A percentile compares a stretch with the other conserved stretches of the same genome.
Evolutionary conservation across 2,888 invertebrate species (phyloP).

Genomic region (Coleophora deauratella): DNA sequence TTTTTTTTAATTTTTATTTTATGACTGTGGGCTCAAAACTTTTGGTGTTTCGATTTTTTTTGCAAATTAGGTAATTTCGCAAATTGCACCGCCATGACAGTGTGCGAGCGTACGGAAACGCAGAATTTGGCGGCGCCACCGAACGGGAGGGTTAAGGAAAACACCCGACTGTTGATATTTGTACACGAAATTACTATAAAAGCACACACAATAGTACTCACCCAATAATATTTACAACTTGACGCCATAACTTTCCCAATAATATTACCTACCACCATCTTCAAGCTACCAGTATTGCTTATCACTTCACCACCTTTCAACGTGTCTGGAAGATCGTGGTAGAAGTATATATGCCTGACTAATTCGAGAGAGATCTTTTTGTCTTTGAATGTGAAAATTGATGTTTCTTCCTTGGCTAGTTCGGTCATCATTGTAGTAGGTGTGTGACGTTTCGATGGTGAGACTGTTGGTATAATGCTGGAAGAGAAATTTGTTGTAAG

Average conservation of each 20-base stretch:
- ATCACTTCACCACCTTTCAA: constrained; percentile 26
- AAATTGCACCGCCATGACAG: too few relatives aligned
- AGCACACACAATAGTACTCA: too few relatives aligned
- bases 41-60: too few relatives aligned
- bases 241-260: constrained; percentile 69
- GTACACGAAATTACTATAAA: too few relatives aligned
- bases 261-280: constrained; percentile 36
- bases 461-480: constrained; percentile 51
- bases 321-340: constrained; percentile 47
- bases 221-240: constrained; percentile 79
- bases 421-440: constrained; percentile 40
- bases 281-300: constrained; percentile 25
- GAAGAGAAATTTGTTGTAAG: constrained; percentile 11
- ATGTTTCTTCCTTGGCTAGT: constrained; percentile 37
- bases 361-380: constrained; percentile 34
- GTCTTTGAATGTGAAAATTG: constrained; percentile 35
- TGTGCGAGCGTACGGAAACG: too few relatives aligned
- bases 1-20: too few relatives aligned
- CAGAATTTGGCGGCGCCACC: too few relatives aligned
- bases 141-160: too few relatives aligned
- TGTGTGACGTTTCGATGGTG: constrained; percentile 33
- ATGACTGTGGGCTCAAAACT: too few relatives aligned
- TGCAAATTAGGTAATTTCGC: too few relatives aligned
- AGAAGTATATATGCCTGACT: constrained; percentile 53
- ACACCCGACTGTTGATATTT: too few relatives aligned